A percentile compares a stretch with the other conserved stretches of the same genome.
phyloP scores from a whole-genome alignment of 2,113 vertebrate species.

The Macroglossus sobrinus region DNA sequence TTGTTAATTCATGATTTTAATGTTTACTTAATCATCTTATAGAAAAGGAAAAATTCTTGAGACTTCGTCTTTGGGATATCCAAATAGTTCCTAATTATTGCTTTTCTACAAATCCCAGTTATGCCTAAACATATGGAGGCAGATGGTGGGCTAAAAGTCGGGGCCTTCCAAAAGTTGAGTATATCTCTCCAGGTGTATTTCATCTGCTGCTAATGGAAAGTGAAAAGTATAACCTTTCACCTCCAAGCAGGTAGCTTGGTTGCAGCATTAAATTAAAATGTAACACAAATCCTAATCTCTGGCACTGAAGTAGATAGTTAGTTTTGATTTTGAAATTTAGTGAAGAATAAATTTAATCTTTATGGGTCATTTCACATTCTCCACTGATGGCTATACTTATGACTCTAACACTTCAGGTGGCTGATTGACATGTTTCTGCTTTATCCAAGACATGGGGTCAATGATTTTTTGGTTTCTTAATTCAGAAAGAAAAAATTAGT shows the following conservation, averaged over 20 bases:
- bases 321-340: constrained; percentile 15
- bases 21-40: not conserved
- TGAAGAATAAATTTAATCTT: constrained; percentile 5
- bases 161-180: not conserved
- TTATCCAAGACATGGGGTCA: not conserved
- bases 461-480: not conserved
- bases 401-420: not conserved
- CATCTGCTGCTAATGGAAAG: not conserved
- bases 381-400: not conserved
- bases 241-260: not conserved
- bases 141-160: not conserved
- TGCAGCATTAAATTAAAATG: not conserved
- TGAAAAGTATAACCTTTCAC: not conserved
- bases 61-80: not conserved
- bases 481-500: not conserved
- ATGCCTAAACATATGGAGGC: not conserved
- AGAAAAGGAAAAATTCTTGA: not conserved
- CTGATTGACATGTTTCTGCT: not conserved
- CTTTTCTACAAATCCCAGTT: not conserved
- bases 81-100: not conserved
- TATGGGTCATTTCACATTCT: not conserved
- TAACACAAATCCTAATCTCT: not conserved
- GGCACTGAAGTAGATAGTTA: not conserved
- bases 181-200: not conserved
- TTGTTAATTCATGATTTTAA: constrained; percentile 25